Evolutionary conservation across 53 echinoderm and acorn worm genomes (phyloP).

Genomic region (Temnopleurus reevesii): DNA sequence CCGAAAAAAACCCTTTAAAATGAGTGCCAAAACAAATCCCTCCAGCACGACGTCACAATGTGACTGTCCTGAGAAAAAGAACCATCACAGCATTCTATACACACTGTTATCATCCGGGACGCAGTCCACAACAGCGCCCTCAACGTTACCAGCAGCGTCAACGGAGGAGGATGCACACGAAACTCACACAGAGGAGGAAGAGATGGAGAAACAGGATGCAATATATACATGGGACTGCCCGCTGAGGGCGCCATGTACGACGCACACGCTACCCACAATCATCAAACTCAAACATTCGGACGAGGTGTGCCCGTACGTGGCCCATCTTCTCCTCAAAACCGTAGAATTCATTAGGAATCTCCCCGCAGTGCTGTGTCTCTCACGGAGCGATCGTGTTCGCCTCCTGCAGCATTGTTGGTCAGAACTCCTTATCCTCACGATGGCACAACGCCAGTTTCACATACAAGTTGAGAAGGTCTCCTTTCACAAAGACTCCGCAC

Average conservation of each 20-base stretch:
- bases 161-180: conserved; percentile 11
- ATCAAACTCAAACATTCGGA: conserved; percentile 83
- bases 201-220: conserved; percentile 38
- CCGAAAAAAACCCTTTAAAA: background rate
- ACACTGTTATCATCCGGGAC: conserved; percentile 70
- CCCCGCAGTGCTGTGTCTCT: conserved; percentile 78
- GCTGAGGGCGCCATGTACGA: background rate
- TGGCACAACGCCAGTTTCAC: conserved; percentile 91
- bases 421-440: conserved; percentile 91
- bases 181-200: background rate
- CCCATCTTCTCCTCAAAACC: conserved; percentile 93
- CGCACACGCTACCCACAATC: conserved; percentile 70
- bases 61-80: conserved; percentile 88
- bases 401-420: conserved; percentile 98
- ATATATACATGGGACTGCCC: conserved; percentile 55
- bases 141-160: conserved; percentile 56
- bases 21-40: conserved; percentile 67
- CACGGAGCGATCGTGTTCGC: conserved; percentile 71
- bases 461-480: conserved; percentile 69
- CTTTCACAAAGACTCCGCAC: conserved; percentile 44
- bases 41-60: conserved; percentile 68
- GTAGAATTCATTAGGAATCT: conserved; percentile 92
- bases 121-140: conserved; percentile 44
- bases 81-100: conserved; percentile 90
- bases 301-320: conserved; percentile 85